Conservation (phyloP, 2,888 invertebrate species). For the Oscheius sp. region DNA sequence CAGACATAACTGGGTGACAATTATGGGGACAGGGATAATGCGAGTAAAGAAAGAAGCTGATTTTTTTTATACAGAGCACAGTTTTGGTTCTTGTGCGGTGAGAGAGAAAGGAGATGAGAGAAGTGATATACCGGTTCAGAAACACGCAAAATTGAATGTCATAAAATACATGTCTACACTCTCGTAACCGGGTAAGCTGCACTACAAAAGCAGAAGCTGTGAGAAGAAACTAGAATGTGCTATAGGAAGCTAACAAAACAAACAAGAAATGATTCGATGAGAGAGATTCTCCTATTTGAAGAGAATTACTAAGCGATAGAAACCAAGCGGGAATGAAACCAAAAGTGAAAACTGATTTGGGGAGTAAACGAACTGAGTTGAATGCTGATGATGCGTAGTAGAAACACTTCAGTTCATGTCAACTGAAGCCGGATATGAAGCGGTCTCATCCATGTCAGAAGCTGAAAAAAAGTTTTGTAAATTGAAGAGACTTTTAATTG, state of each 20-base stretch:
- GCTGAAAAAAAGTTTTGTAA: conserved; percentile 3
- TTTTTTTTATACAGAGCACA: too few relatives aligned
- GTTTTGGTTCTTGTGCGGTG: too few relatives aligned
- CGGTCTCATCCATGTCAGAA: conserved; percentile 33
- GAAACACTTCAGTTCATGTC: conserved; percentile 8
- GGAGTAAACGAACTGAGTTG: too few relatives aligned
- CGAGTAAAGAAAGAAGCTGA: too few relatives aligned
- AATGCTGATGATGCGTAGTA: too few relatives aligned
- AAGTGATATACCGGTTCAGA: background rate
- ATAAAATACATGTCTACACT: conserved; percentile 23
- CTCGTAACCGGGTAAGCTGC: conserved; percentile 2
- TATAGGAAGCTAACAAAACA: conserved; percentile 1
- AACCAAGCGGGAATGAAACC: conserved; percentile 1
- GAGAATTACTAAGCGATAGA: background rate
- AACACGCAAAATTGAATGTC: conserved; percentile 2
- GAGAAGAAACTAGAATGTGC: conserved; percentile 10
- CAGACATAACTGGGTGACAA: background rate
- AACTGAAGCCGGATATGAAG: conserved; percentile 18
- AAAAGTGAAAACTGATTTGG: conserved; percentile 3
- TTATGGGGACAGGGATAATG: too few relatives aligned
- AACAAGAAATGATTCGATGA: too few relatives aligned
- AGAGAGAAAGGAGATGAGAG: too few relatives aligned
- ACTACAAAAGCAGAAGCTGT: background rate
- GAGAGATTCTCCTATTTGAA: background rate
- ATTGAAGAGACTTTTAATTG: background rate